Evolutionary conservation across 2,888 invertebrate species (phyloP).

Genomic region (Uloborus plumipes): DNA sequence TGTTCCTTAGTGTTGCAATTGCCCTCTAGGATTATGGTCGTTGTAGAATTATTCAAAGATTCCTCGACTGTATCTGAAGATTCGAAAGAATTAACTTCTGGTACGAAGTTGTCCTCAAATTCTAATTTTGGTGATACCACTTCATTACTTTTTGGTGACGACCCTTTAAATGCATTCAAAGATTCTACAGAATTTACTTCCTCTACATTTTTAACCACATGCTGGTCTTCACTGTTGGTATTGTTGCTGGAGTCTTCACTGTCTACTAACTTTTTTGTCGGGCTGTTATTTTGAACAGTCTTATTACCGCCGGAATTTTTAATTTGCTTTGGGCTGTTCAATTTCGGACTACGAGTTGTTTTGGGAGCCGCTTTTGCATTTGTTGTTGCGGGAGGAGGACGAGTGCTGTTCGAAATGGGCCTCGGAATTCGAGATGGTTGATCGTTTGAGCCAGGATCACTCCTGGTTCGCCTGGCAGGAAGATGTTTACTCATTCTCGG

Average conservation of each 20-base stretch:
- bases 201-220: too few species aligned
- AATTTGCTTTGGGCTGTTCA: not conserved
- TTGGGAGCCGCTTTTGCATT: not conserved
- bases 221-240: not conserved
- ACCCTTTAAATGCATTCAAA: too few species aligned
- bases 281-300: not conserved
- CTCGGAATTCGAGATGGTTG: conserved; percentile 54
- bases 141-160: too few species aligned
- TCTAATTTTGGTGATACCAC: too few species aligned
- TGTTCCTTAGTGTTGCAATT: too few species aligned
- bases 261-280: too few species aligned
- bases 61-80: too few species aligned
- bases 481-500: conserved; percentile 57
- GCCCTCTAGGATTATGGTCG: too few species aligned
- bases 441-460: conserved; percentile 48
- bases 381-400: not conserved
- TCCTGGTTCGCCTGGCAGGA: conserved; percentile 49
- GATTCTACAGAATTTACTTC: too few species aligned
- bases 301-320: conserved; percentile 7
- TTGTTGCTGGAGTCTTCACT: not conserved
- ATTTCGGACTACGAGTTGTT: conserved; percentile 10
- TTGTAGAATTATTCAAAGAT: too few species aligned
- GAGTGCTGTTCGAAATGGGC: conserved; percentile 23
- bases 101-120: too few species aligned
- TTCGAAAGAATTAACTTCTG: too few species aligned